Percentiles rank a stretch among this genome's conserved stretches.
These are phyloP conservation scores for Embiotoca jacksoni DNA, from an alignment of 2,113 vertebrate genomes.

Conservation along the genomic window DNA sequence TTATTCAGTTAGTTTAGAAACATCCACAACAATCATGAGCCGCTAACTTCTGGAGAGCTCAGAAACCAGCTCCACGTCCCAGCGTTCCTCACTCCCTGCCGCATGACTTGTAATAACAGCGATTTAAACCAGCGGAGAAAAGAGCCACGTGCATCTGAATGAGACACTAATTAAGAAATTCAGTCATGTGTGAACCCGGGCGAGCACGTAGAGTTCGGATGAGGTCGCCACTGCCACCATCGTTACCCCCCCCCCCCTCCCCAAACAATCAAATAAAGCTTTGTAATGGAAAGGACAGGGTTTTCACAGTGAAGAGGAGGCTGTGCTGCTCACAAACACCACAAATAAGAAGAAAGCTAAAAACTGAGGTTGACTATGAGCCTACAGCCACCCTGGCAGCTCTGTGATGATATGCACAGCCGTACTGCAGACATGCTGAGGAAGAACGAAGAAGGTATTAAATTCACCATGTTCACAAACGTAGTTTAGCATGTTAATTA, in stretches of 20 bases:
- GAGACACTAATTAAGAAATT: constrained; percentile 71
- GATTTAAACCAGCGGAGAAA: constrained; percentile 62
- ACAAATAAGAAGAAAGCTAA: not conserved
- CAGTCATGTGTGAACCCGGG: constrained; percentile 64
- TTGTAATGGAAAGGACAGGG: constrained; percentile 7
- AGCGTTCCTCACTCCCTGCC: constrained; percentile 6
- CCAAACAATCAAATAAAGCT: constrained; percentile 41
- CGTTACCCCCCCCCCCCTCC: constrained; percentile 39
- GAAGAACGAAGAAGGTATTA: too few relatives aligned
- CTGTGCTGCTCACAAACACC: not conserved
- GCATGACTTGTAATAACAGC: constrained; percentile 53
- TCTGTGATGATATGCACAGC: too few relatives aligned
- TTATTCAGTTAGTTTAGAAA: constrained; percentile 20
- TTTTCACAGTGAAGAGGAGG: constrained; percentile 18
- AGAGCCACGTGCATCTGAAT: constrained; percentile 52
- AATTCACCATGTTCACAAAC: too few relatives aligned
- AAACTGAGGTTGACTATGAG: too few relatives aligned
- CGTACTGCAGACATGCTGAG: too few relatives aligned
- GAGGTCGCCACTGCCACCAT: constrained; percentile 28
- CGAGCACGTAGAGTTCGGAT: constrained; percentile 60
- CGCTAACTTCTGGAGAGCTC: constrained; percentile 33
- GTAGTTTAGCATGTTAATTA: too few relatives aligned
- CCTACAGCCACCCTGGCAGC: too few relatives aligned
- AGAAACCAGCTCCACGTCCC: constrained; percentile 8
- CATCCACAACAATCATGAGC: constrained; percentile 40